Conservation (phyloP, 2,113 vertebrate genomes). For the Neogobius melanostomus region DNA sequence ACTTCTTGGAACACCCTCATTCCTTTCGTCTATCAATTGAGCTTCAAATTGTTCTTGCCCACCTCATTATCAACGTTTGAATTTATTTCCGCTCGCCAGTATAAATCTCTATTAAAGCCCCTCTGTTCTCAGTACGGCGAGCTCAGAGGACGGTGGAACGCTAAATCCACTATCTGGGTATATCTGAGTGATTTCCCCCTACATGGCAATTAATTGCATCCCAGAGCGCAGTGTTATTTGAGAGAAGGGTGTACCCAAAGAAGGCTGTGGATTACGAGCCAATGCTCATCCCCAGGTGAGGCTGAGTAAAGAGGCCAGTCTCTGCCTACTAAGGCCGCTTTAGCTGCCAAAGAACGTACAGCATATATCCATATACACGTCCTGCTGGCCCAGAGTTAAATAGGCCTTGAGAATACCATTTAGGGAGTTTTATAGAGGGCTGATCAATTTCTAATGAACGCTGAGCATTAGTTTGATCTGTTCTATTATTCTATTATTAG, state of each 20-base stretch:
- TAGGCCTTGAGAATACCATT: conserved; percentile 11
- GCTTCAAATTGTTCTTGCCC: conserved; percentile 84
- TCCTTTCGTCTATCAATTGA: conserved; percentile 73
- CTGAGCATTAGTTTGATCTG: not conserved
- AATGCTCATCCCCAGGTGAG: conserved; percentile 60
- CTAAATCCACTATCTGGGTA: conserved; percentile 78
- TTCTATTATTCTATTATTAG: not conserved
- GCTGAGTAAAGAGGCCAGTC: conserved; percentile 51
- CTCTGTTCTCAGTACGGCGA: conserved; percentile 71
- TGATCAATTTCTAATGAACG: conserved; percentile 6
- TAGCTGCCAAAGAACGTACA: conserved; percentile 38
- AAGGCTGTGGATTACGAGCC: conserved; percentile 66
- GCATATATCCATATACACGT: conserved; percentile 13
- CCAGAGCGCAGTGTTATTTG: conserved; percentile 73
- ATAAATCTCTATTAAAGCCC: conserved; percentile 87
- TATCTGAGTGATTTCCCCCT: conserved; percentile 73
- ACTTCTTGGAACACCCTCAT: conserved; percentile 67
- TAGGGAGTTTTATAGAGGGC: conserved; percentile 1
- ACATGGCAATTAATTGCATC: conserved; percentile 79
- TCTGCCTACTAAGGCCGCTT: conserved; percentile 40
- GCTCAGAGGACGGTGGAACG: conserved; percentile 68
- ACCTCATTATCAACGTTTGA: conserved; percentile 86
- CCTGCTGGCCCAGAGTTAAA: conserved; percentile 1
- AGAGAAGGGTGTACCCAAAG: conserved; percentile 66
- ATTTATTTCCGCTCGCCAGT: conserved; percentile 75